Evolutionary conservation across 2,888 invertebrate species (phyloP).

Genomic region (Rhorus exstirpatorius): DNA sequence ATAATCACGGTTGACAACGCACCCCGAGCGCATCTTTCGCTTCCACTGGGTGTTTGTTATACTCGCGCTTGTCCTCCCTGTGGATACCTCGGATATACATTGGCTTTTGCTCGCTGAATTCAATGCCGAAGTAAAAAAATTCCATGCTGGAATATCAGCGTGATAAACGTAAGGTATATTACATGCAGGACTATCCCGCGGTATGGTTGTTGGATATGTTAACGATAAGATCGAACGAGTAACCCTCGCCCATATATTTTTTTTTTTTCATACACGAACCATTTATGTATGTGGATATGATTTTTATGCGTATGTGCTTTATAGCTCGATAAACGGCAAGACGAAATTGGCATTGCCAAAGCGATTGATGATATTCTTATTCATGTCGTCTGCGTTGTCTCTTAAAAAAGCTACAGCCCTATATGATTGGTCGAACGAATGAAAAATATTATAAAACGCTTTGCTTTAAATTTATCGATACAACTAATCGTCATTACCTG

Average conservation of each 20-base stretch:
- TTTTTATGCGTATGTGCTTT: slow-evolving; percentile 4
- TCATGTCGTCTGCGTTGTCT: too few species aligned
- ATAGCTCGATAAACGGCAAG: slow-evolving; percentile 30
- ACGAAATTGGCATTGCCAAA: slow-evolving; percentile 15
- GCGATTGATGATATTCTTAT: too few species aligned
- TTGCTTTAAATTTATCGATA: too few species aligned
- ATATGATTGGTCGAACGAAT: too few species aligned
- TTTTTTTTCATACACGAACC: slow-evolving; percentile 2
- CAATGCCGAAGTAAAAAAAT: slow-evolving; percentile 45
- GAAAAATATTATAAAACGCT: too few species aligned
- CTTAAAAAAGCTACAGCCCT: too few species aligned
- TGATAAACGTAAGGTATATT: slow-evolving; percentile 29
- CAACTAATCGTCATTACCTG: too few species aligned
- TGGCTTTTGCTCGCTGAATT: slow-evolving; percentile 25
- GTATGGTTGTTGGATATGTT: slow-evolving; percentile 39
- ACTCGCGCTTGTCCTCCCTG: slow-evolving; percentile 5
- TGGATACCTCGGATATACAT: slow-evolving; percentile 28
- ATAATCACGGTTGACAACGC: slow-evolving; percentile 79
- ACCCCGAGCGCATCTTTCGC: slow-evolving; percentile 66
- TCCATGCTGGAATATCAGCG: slow-evolving; percentile 44
- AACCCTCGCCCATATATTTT: slow-evolving; percentile 46
- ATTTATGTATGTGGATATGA: slow-evolving; percentile 1
- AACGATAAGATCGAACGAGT: slow-evolving; percentile 62
- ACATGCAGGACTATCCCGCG: slow-evolving; percentile 29
- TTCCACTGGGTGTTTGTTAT: slow-evolving; percentile 44